Evolutionary conservation across 2,888 invertebrate genomes (phyloP).

Genomic region (Lycocerus yunnanus): DNA sequence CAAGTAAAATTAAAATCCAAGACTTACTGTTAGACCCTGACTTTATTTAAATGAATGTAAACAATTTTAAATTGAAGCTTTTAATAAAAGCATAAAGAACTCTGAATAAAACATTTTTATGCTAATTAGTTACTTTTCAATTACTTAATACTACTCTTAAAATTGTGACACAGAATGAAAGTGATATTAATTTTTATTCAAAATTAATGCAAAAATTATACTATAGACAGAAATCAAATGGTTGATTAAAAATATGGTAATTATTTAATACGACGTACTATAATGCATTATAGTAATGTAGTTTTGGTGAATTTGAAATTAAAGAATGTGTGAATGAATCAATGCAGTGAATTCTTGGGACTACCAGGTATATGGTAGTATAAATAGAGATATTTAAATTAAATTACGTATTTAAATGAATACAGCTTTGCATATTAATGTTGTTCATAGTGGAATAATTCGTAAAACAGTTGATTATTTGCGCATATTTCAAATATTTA

Average conservation of each 20-base stretch:
- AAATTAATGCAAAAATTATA: neutral
- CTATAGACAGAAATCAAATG: neutral
- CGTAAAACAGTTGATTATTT: neutral
- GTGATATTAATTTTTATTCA: neutral
- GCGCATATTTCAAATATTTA: neutral
- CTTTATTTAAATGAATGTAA: slow-evolving; percentile 17
- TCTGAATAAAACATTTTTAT: slow-evolving; percentile 17
- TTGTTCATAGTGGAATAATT: too few relatives aligned
- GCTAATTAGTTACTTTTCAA: slow-evolving; percentile 12
- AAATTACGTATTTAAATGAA: neutral
- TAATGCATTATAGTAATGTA: slow-evolving; percentile 8
- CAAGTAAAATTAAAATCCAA: neutral
- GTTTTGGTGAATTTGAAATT: too few relatives aligned
- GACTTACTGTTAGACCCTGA: slow-evolving; percentile 7
- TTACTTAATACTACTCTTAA: slow-evolving; percentile 8
- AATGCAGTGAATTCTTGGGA: neutral
- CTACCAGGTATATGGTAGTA: neutral
- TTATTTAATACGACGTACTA: neutral
- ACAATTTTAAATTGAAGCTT: slow-evolving; percentile 15
- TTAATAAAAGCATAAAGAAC: slow-evolving; percentile 2
- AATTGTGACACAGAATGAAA: neutral
- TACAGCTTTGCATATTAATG: neutral
- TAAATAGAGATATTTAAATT: neutral
- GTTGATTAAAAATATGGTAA: neutral
- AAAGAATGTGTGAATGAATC: neutral